A percentile compares a stretch with the other conserved stretches of the same genome.
Conservation (phyloP, 2,888 invertebrate genomes). For the Drosophila eohydei region DNA sequence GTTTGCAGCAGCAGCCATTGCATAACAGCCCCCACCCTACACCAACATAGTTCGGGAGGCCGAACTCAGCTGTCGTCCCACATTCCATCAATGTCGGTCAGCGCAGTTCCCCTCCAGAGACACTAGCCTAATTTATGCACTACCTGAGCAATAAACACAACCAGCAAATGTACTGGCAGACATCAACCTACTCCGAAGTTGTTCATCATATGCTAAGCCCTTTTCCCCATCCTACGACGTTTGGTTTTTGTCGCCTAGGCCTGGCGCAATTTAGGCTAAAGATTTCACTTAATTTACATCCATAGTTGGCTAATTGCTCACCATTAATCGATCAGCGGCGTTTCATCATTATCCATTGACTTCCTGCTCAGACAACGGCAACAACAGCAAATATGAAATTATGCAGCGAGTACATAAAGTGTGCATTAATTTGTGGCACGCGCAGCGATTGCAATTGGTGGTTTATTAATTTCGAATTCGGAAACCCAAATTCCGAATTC, state of each 20-base stretch:
- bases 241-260: conserved; percentile 12
- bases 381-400: conserved; percentile 18
- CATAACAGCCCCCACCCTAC: conserved; percentile 44
- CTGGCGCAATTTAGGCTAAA: conserved; percentile 21
- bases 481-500: conserved; percentile 17
- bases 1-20: conserved; percentile 52
- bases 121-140: conserved; percentile 12
- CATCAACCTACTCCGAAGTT: background rate
- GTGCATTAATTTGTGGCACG: conserved; percentile 56
- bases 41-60: conserved; percentile 11
- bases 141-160: conserved; percentile 50
- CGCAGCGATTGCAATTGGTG: conserved; percentile 18
- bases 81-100: conserved; percentile 71
- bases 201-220: conserved; percentile 1
- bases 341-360: conserved; percentile 29
- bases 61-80: conserved; percentile 47
- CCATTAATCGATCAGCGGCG: conserved; percentile 24
- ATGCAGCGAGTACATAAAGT: conserved; percentile 15
- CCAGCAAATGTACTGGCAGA: conserved; percentile 4
- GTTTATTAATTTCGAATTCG: conserved; percentile 25
- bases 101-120: conserved; percentile 16
- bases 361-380: conserved; percentile 32
- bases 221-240: background rate
- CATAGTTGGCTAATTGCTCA: conserved; percentile 52
- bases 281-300: conserved; percentile 60